These are phyloP conservation scores for Siniperca obscura DNA, from an alignment of 2,797 vertebrate genomes.

Conservation along the genomic window DNA sequence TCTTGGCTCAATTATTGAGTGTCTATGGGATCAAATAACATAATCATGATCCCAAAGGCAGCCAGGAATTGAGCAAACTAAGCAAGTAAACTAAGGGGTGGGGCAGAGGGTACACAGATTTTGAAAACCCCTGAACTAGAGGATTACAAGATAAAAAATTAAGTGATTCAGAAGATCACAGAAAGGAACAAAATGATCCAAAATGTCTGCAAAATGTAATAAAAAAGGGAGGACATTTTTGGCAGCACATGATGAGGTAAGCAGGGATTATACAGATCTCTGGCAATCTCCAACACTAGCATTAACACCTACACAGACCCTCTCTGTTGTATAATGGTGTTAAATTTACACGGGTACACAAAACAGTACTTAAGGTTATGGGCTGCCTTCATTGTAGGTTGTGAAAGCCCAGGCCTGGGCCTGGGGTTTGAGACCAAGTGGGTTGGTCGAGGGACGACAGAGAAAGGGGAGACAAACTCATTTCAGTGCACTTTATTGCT, in stretches of 20 bases:
- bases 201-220: constrained; percentile 21
- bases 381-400: constrained; percentile 72
- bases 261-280: constrained; percentile 62
- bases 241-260: constrained; percentile 56
- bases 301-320: constrained; percentile 80
- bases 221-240: constrained; percentile 35
- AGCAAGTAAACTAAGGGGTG: too few relatives aligned
- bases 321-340: constrained; percentile 76
- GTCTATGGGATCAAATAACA: too few relatives aligned
- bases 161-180: neutral
- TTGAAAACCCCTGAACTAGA: neutral
- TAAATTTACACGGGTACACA: constrained; percentile 80
- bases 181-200: constrained; percentile 13
- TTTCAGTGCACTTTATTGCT: constrained; percentile 72
- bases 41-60: too few relatives aligned
- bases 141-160: neutral
- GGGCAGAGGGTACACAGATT: too few relatives aligned
- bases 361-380: constrained; percentile 79
- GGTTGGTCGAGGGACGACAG: constrained; percentile 46
- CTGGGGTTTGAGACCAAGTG: constrained; percentile 54
- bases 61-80: too few relatives aligned
- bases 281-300: constrained; percentile 65
- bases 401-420: constrained; percentile 62
- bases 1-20: too few relatives aligned
- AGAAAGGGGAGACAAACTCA: constrained; percentile 63